Evolutionary conservation across 2,888 invertebrate genomes (phyloP), one percentile per base, ranked within the genome.

Genomic region (Pilophorus perplexus): DNA sequence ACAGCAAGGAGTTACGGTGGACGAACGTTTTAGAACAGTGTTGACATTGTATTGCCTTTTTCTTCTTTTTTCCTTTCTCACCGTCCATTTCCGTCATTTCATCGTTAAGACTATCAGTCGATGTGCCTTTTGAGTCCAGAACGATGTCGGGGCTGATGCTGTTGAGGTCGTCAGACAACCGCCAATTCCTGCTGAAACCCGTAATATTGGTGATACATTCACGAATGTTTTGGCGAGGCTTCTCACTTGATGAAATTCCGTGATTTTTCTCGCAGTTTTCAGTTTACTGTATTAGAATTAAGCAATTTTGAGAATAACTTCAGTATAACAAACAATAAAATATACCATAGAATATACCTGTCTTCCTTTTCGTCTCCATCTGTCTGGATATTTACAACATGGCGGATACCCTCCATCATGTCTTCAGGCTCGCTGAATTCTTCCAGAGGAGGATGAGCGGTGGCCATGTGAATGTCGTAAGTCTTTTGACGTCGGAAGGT

Each of bases 361-460:
- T 52, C 68, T 33, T 55, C 71, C 55, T 40, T 60, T 28, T 68
- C 70, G 25, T 77, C 77, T 22, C 76, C 81, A 38, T 79, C 71
- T 44, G 69, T 69, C 46, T 72, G 72, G 28, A 73, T 73, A 64
- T 73, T 73, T 16, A 89, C 89, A 12, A 88, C 85, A 72, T 87
- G 87, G 72, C 89, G 83, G 73, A 91, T 90, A 50, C 90, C 90
- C 74, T 88, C 90, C 84, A 91, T 87, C 77, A 91, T 82, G 77
- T 91, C 91, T 76, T 91, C 91, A 0, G 90, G 86, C 73, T 90
- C 91, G 71, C 89, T 90, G 76, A 91, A 91, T 76, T 91, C 91
- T 70, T 84, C 84, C 74, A 86, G 83, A 69, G 82, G 83, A 48
- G 76, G 78, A 74, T 85, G 85, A 1, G 78, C 80, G 44, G 84